A percentile compares a stretch with the other conserved stretches of the same genome.
phyloP scores from a whole-genome alignment of 1,140 invertebrate species.

The Homarus americanus region DNA sequence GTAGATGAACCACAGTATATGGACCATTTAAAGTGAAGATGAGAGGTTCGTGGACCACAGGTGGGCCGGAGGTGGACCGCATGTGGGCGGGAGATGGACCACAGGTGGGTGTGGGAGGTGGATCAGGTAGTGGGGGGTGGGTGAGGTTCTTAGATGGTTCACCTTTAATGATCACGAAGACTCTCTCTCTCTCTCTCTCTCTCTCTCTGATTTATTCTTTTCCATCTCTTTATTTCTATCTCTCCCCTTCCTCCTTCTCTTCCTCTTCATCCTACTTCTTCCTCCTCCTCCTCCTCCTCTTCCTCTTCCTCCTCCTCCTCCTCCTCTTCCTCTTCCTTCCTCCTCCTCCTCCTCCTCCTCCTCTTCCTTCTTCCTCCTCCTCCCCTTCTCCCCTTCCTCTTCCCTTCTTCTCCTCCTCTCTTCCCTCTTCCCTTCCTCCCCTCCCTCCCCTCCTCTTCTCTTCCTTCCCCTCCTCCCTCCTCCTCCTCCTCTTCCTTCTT shows the following conservation, averaged over 20 bases:
- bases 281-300: neutral
- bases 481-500: neutral
- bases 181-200: too few species aligned
- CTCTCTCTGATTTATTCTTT: neutral
- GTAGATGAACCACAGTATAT: too few species aligned
- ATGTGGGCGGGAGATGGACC: too few species aligned
- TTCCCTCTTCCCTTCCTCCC: neutral
- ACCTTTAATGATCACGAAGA: neutral
- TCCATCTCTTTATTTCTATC: neutral
- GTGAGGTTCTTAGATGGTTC: too few species aligned
- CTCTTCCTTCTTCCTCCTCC: neutral
- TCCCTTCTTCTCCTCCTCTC: neutral
- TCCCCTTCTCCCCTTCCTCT: neutral
- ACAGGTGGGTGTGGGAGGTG: too few species aligned
- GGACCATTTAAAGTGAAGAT: too few species aligned
- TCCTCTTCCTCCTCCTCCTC: neutral
- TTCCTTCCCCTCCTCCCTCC: neutral
- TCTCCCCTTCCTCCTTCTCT: neutral
- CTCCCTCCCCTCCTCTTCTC: neutral
- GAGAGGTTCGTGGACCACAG: too few species aligned
- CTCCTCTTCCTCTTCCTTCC: neutral
- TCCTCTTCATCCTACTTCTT: neutral
- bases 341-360: neutral
- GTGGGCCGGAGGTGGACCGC: too few species aligned
- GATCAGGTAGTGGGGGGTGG: too few species aligned